Evolutionary conservation across 2,797 vertebrate genomes (phyloP), one percentile per base, ranked within the genome.

Genomic region (Mastacembelus armatus): DNA sequence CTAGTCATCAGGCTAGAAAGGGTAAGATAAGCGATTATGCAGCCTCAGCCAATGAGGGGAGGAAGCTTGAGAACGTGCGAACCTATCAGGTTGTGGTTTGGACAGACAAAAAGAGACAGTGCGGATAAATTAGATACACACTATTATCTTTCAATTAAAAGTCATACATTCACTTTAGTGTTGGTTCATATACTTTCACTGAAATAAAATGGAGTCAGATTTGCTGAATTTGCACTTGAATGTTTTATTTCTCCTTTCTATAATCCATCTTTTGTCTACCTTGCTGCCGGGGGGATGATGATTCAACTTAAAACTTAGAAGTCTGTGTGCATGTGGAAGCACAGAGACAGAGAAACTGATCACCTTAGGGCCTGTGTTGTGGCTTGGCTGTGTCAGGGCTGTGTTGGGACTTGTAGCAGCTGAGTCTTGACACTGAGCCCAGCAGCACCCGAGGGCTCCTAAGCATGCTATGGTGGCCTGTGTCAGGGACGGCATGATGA

Each of bases 351-450:
- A 69, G 66, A 74, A 71, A 88, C 79, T 62, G 76, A 74, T 77
- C 62, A 82, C 89, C 86, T 59, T 6, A 43, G 88, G 87, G 79
- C 72, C 61, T 73, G 78, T 75, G 83, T 83, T 87, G 83, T 88
- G 85, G 83, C 68, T 44, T 30, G 88, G 83, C 83, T 77, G 62
- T 81, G 77, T 81, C 68, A 59, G 85, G 60, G 79, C 75, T 68
- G 81, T 91, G 92, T 90, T 75, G 71, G 74, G 89, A 85, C 88
- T 81, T 90, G 91, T 79, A 88, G 82, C 57, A 52, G 64, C 51
- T 55, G 70, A 81, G 67, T 78, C 76, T 84, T 86, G 74, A 84
- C 71, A 78, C 75, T 40, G 43, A 79, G 75, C 80, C 71, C 62
- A 48, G 64, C 62, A 74, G 74, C 78, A 72, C 71, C 78, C 35